Percentiles rank a stretch among this genome's conserved stretches.
phyloP scores from a whole-genome alignment of 2,113 vertebrate species.

The Anser cygnoides region DNA sequence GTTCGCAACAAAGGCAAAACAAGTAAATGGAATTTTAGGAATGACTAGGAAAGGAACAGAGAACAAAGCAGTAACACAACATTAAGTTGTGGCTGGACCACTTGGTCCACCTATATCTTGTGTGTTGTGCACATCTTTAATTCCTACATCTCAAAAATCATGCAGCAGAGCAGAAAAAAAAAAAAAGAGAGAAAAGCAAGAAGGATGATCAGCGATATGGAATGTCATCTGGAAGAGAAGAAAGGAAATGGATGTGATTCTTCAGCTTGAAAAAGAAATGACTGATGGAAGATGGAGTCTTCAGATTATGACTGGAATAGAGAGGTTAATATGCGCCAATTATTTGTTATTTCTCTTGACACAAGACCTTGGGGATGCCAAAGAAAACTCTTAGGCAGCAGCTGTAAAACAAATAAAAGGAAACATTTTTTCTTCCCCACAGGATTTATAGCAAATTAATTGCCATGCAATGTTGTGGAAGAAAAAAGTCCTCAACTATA shows the following conservation, averaged over 20 bases:
- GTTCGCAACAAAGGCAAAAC: background rate
- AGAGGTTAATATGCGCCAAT: background rate
- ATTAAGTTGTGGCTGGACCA: background rate
- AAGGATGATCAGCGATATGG: background rate
- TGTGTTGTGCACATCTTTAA: background rate
- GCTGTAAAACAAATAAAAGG: conserved; percentile 15
- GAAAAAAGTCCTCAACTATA: background rate
- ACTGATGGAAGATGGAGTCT: background rate
- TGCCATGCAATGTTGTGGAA: background rate
- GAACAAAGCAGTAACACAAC: background rate
- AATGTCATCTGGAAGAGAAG: background rate
- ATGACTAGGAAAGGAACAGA: background rate
- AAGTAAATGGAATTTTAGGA: background rate
- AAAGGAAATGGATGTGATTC: background rate
- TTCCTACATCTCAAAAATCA: background rate
- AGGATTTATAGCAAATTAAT: background rate
- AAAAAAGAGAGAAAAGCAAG: background rate
- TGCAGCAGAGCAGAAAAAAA: background rate
- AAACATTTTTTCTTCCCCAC: background rate
- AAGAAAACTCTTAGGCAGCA: background rate
- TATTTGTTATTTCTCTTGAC: conserved; percentile 34
- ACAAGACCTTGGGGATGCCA: background rate
- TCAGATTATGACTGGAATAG: background rate
- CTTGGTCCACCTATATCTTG: background rate
- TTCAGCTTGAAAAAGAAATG: background rate